Percentiles rank a stretch among this genome's conserved stretches.
These are phyloP conservation scores for Lateolabrax maculatus DNA, from an alignment of 2,797 vertebrate species.

Conservation along the genomic window DNA sequence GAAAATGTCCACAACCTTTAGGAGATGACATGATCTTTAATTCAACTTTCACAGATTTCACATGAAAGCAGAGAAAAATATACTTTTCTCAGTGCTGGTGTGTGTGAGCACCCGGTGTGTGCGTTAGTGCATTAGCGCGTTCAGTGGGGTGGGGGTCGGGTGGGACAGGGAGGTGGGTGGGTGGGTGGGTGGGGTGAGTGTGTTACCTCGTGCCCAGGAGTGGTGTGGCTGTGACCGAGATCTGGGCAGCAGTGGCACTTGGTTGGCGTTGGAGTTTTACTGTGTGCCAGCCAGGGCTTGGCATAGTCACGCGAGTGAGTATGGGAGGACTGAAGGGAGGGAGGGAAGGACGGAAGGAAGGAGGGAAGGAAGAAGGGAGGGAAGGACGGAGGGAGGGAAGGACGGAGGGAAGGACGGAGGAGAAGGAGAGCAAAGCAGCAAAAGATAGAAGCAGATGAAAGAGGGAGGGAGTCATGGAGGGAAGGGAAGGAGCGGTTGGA, in stretches of 20 bases:
- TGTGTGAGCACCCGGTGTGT: conserved; percentile 40
- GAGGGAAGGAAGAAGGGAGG: conserved; percentile 79
- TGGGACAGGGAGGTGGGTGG: conserved; percentile 25
- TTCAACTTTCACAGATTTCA: conserved; percentile 4
- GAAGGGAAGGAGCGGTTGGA: conserved; percentile 19
- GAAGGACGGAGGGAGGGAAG: conserved; percentile 25
- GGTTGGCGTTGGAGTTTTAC: conserved; percentile 94
- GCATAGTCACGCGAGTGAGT: conserved; percentile 97
- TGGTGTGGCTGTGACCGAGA: conserved; percentile 88
- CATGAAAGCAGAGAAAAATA: not conserved
- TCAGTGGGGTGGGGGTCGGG: conserved; percentile 38
- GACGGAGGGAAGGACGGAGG: conserved; percentile 45
- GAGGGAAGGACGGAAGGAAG: conserved; percentile 74
- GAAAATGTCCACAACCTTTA: not conserved
- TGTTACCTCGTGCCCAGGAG: conserved; percentile 93
- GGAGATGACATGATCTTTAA: conserved; percentile 8
- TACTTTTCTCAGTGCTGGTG: not conserved
- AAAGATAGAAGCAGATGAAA: conserved; percentile 41
- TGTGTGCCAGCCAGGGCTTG: conserved; percentile 99
- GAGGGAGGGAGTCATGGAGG: conserved; percentile 21
- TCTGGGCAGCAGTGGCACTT: conserved; percentile 95
- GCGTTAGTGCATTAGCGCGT: conserved; percentile 77
- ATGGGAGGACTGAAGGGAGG: conserved; percentile 92
- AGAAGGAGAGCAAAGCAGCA: conserved; percentile 51
- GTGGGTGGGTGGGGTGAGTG: conserved; percentile 72